Evolutionary conservation across 1,140 invertebrate species (phyloP), one percentile per base, ranked within the genome.

Genomic region (Phymastichus coffea): DNA sequence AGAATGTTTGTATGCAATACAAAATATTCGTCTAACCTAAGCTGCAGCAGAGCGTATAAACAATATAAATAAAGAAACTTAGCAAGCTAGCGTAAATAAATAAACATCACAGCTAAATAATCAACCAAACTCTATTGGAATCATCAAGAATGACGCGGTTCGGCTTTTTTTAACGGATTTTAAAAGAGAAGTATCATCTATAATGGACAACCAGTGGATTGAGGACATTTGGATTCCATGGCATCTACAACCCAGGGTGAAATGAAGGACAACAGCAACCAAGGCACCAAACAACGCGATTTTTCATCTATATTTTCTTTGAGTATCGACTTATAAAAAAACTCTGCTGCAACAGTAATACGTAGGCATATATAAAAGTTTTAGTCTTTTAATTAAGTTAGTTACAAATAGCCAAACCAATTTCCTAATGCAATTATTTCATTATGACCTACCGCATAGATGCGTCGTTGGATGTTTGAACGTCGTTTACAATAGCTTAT

Each of bases 361-460:
- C 26, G 19, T 62, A 57, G 40, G 48, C 38, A 43, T 43, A 64
- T 47, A 66, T 73, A n/a, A n/a, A 72, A 68, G 64, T 66, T 61
- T 68, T 75, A 77, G 73, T 75, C 69, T 75, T 71, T n/a, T n/a
- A n/a, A n/a, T n/a, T 78, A 75, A 76, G 73, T 77, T 77, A 77
- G 74, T 75, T 76, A 71, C 70, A 65, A 65, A 70, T 77, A 75
- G 66, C 74, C n/a, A n/a, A n/a, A n/a, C n/a, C n/a, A 48, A 62
- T 66, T 76, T 72, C 72, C 64, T 69, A 73, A 73, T 73, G 63
- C 66, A 70, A 71, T 71, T 73, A 70, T 67, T 65, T 74, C 70
- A 72, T 76, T 78, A 72, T 68, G 74, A 72, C 68, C 72, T 74
- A 67, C 73, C 70, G 71, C 73, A 68, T 77, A 77, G 76, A 77